Conservation (phyloP, 2,888 invertebrate genomes). For the Aphrophora alni region DNA sequence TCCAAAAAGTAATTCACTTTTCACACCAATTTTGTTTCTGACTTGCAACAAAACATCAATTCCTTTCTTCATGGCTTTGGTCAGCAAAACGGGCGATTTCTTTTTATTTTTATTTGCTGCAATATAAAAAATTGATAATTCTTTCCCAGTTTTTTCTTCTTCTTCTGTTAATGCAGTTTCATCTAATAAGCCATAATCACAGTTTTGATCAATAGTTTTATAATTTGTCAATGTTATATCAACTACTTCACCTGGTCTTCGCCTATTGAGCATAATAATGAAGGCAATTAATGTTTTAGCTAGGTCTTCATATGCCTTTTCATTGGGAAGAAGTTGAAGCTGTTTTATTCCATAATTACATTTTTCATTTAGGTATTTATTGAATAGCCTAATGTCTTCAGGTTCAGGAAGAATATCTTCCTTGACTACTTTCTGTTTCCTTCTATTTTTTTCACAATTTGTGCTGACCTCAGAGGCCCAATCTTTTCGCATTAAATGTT, state of each 20-base stretch:
- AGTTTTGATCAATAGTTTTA: neutral
- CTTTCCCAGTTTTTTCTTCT: neutral
- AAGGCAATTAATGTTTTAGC: no score
- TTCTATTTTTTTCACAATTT: neutral
- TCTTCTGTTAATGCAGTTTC: neutral
- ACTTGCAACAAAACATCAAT: neutral
- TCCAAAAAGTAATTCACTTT: neutral
- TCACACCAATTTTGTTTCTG: neutral
- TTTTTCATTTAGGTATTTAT: neutral
- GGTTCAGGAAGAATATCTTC: neutral
- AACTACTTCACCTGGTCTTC: neutral
- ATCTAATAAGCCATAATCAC: neutral
- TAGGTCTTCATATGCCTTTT: no score
- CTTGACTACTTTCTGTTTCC: neutral
- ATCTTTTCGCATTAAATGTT: neutral
- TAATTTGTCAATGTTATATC: neutral
- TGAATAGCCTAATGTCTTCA: neutral
- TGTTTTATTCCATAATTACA: neutral
- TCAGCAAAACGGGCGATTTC: constrained; percentile 4
- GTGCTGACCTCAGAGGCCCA: neutral
- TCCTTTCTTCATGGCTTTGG: neutral
- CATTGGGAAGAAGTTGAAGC: no score
- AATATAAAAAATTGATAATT: neutral
- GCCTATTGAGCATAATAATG: no score
- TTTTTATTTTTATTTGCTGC: constrained; percentile 6